Evolutionary conservation across 2,797 vertebrate genomes (phyloP).

Genomic region (Chromis chromis): DNA sequence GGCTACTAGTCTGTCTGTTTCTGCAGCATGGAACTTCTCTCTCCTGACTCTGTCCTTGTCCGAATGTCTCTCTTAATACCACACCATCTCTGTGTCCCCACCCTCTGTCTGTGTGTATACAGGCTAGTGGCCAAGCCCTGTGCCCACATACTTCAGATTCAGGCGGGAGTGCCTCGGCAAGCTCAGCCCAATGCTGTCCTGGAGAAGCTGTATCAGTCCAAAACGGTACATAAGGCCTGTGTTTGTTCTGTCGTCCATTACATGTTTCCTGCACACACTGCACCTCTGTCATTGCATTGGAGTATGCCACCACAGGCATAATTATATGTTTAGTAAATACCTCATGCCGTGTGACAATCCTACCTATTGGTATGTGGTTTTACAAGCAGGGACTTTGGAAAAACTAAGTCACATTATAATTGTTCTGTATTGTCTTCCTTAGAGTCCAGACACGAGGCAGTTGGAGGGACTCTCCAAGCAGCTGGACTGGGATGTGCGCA

Average conservation of each 20-base stretch:
- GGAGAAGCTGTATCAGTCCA: conserved; percentile 84
- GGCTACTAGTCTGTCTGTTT: conserved; percentile 28
- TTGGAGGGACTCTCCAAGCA: conserved; percentile 92
- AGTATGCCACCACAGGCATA: conserved; percentile 17
- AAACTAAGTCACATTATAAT: conserved; percentile 32
- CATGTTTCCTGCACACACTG: conserved; percentile 9
- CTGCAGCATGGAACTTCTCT: conserved; percentile 28
- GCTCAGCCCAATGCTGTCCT: conserved; percentile 90
- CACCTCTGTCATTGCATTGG: conserved; percentile 15
- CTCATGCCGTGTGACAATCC: conserved; percentile 11
- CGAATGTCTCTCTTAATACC: conserved; percentile 51
- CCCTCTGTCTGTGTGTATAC: conserved; percentile 72
- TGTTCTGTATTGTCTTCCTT: conserved; percentile 51
- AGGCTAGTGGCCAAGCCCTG: conserved; percentile 95
- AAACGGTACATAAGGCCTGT: conserved; percentile 69
- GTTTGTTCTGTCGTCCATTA: conserved; percentile 39
- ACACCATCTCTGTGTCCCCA: conserved; percentile 51
- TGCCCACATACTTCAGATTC: conserved; percentile 91
- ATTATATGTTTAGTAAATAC: conserved; percentile 32
- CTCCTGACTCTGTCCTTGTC: conserved; percentile 24
- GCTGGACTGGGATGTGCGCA: conserved; percentile 93
- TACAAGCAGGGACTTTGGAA: conserved; percentile 3
- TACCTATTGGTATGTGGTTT: conserved; percentile 26
- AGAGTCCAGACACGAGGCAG: conserved; percentile 89
- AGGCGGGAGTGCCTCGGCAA: conserved; percentile 85